Conservation (phyloP, 2,888 invertebrate genomes). For the Caenorhabditis sulstoni region DNA sequence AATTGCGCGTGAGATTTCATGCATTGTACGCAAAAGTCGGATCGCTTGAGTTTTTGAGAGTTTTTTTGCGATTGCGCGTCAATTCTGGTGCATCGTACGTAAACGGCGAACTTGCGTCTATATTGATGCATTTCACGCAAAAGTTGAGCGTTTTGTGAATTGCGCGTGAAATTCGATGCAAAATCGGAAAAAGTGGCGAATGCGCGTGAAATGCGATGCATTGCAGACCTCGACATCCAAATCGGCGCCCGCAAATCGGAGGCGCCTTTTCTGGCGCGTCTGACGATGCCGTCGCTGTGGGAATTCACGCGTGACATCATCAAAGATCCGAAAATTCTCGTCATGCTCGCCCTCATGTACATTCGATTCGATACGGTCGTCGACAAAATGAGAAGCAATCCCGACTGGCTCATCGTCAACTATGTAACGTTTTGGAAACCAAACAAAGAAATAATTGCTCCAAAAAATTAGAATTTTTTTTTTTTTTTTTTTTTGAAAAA, state of each 20-base stretch:
- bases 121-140: too few relatives aligned
- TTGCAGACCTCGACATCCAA: slow-evolving; percentile 68
- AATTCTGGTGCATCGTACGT: too few relatives aligned
- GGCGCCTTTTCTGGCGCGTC: slow-evolving; percentile 59
- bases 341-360: slow-evolving; percentile 65
- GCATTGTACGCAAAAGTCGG: too few relatives aligned
- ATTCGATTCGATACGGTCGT: slow-evolving; percentile 67
- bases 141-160: too few relatives aligned
- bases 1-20: too few relatives aligned
- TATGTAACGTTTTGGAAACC: too few relatives aligned
- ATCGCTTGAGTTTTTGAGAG: too few relatives aligned
- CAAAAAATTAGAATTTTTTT: too few relatives aligned
- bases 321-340: slow-evolving; percentile 70
- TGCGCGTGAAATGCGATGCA: neutral
- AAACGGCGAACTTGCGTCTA: too few relatives aligned
- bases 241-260: slow-evolving; percentile 67
- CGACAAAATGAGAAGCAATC: slow-evolving; percentile 67
- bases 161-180: neutral
- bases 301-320: slow-evolving; percentile 73
- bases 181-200: neutral
- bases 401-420: slow-evolving; percentile 72
- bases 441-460: too few relatives aligned
- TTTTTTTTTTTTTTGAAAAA: neutral
- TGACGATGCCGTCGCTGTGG: slow-evolving; percentile 67
- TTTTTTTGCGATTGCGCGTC: too few relatives aligned